Conservation (phyloP, 2,797 vertebrate species). For the Pogonophryne albipinna region DNA sequence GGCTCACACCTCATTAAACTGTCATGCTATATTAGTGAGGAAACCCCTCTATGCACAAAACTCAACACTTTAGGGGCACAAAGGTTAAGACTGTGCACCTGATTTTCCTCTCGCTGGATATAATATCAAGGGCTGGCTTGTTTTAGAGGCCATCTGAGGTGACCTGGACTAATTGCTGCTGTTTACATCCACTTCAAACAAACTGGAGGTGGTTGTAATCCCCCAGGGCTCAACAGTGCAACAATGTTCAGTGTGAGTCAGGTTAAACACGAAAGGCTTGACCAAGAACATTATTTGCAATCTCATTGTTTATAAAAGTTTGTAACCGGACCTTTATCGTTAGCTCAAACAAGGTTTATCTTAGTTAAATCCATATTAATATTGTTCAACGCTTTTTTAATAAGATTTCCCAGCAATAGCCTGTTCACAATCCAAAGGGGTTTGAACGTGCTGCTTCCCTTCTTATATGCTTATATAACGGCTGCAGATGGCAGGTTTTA, state of each 20-base stretch:
- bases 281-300: constrained; percentile 1
- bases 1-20: not conserved
- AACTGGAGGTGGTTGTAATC: constrained; percentile 42
- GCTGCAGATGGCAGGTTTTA: no score
- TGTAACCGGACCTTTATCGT: not conserved
- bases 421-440: not conserved
- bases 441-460: not conserved
- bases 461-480: no score
- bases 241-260: not conserved
- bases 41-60: not conserved
- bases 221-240: not conserved
- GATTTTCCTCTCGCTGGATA: constrained; percentile 34
- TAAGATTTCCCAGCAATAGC: not conserved
- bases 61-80: not conserved
- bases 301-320: constrained; percentile 26
- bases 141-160: constrained; percentile 51
- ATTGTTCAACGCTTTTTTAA: not conserved
- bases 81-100: constrained; percentile 31
- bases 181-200: constrained; percentile 54
- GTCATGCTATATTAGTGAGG: not conserved
- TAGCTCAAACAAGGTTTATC: not conserved
- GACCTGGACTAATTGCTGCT: constrained; percentile 40
- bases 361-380: not conserved
- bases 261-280: constrained; percentile 19
- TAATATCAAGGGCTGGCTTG: constrained; percentile 21